These are phyloP conservation scores for Anser brachyrhynchus DNA, from an alignment of 2,113 vertebrate genomes.

Conservation along the genomic window DNA sequence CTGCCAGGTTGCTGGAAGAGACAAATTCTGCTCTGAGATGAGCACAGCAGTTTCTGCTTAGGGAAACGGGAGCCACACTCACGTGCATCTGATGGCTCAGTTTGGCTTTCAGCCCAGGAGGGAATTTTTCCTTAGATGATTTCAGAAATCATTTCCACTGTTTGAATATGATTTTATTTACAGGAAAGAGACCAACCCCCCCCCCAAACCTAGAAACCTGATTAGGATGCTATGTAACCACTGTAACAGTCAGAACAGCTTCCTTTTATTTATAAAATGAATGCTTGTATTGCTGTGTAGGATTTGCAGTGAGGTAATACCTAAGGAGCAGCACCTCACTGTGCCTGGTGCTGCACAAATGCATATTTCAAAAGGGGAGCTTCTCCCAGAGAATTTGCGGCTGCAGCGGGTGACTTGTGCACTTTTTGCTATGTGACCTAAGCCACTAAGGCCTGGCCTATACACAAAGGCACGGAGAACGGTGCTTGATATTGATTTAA, in stretches of 20 bases:
- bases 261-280: not conserved
- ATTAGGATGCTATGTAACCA: not conserved
- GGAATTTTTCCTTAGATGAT: not conserved
- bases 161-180: constrained; percentile 13
- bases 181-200: not conserved
- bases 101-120: not conserved
- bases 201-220: not conserved
- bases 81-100: not conserved
- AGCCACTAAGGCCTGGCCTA: not conserved
- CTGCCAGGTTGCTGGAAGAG: not conserved
- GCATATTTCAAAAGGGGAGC: not conserved
- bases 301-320: not conserved
- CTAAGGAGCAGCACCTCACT: not conserved
- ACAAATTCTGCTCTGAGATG: not conserved
- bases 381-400: not conserved
- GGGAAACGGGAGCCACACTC: not conserved
- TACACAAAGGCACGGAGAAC: not conserved
- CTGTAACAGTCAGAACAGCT: not conserved
- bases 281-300: not conserved
- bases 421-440: not conserved
- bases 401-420: not conserved
- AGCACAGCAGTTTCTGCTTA: not conserved
- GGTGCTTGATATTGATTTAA: constrained; percentile 14
- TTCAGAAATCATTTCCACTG: constrained; percentile 28
- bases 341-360: not conserved